phyloP scores from a whole-genome alignment of 2,888 invertebrate species.

The Morpho achilles region DNA sequence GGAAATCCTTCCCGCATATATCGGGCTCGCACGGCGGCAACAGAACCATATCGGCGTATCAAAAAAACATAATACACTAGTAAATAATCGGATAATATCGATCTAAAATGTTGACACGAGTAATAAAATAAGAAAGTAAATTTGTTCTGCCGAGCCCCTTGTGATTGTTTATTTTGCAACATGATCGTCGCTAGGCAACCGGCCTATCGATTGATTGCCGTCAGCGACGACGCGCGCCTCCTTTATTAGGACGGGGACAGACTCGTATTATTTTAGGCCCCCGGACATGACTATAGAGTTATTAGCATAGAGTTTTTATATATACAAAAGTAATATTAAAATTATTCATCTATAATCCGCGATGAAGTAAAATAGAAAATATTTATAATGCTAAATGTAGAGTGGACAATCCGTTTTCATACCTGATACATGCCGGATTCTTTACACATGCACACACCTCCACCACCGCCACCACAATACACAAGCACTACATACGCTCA shows the following conservation, averaged over 20 bases:
- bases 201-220: conserved; percentile 68
- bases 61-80: conserved; percentile 52
- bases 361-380: too few species aligned
- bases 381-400: too few species aligned
- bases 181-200: conserved; percentile 76
- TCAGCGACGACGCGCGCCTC: conserved; percentile 55
- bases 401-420: too few species aligned
- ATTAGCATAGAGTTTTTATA: too few species aligned
- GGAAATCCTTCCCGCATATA: conserved; percentile 77
- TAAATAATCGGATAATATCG: conserved; percentile 70
- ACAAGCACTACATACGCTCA: too few species aligned
- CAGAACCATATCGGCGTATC: conserved; percentile 50
- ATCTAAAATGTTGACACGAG: conserved; percentile 75
- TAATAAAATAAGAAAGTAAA: conserved; percentile 78
- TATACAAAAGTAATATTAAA: too few species aligned
- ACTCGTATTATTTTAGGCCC: conserved; percentile 13
- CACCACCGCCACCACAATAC: too few species aligned
- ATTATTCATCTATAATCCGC: too few species aligned
- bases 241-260: conserved; percentile 34
- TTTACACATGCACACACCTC: too few species aligned
- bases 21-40: conserved; percentile 58
- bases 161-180: conserved; percentile 80
- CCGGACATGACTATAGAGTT: too few species aligned
- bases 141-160: conserved; percentile 64
- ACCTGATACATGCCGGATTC: too few species aligned